Evolutionary conservation across 2,113 vertebrate genomes (phyloP).

Genomic region (Perca flavescens): DNA sequence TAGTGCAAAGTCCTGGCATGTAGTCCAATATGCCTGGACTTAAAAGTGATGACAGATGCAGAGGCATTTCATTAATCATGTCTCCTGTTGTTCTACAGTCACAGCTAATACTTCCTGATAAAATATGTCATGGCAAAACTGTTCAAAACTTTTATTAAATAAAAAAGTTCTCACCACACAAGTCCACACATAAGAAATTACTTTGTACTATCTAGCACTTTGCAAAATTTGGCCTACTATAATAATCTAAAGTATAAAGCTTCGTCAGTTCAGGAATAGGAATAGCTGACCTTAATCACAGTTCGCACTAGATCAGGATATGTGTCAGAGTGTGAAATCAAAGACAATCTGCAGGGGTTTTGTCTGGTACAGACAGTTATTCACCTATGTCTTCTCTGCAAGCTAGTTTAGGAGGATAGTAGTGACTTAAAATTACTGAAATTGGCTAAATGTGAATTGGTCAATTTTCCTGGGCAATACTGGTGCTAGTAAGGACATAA

Average conservation of each 20-base stretch:
- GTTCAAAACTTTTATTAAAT: not conserved
- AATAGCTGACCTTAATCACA: slow-evolving; percentile 28
- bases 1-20: not conserved
- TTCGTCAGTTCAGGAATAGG: not conserved
- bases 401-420: not conserved
- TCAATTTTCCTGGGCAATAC: not conserved
- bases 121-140: not conserved
- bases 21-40: not conserved
- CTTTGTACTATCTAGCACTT: too few relatives aligned
- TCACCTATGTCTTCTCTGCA: not conserved
- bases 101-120: not conserved
- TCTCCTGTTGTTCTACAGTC: not conserved
- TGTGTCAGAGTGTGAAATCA: slow-evolving; percentile 14
- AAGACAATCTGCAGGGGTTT: slow-evolving; percentile 1
- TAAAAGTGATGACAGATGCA: slow-evolving; percentile 1
- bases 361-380: not conserved
- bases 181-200: too few relatives aligned
- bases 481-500: not conserved
- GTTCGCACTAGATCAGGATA: slow-evolving; percentile 22
- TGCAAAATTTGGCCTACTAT: not conserved
- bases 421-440: not conserved
- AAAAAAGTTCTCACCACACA: not conserved
- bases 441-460: not conserved
- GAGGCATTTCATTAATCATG: slow-evolving; percentile 12
- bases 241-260: not conserved